Percentiles rank a stretch among this genome's conserved stretches.
phyloP scores from a whole-genome alignment of 2,113 vertebrate genomes.

The Equus przewalskii region DNA sequence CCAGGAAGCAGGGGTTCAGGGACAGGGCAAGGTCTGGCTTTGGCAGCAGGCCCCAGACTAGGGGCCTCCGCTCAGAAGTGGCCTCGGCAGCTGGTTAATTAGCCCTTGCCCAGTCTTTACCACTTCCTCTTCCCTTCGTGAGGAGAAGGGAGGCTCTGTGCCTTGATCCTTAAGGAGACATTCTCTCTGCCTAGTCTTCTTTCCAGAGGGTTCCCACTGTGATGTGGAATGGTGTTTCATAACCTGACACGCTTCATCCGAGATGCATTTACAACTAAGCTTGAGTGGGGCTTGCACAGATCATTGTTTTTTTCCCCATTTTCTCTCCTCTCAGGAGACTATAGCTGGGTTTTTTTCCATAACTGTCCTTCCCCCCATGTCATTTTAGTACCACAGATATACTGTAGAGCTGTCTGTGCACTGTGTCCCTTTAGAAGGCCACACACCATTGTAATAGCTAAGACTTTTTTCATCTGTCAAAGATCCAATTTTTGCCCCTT shows the following conservation, averaged over 20 bases:
- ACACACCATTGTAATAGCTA: background rate
- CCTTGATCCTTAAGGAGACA: background rate
- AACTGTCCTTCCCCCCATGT: background rate
- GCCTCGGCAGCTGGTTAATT: background rate
- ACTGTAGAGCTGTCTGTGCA: background rate
- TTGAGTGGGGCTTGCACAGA: background rate
- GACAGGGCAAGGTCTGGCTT: background rate
- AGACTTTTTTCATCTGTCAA: background rate
- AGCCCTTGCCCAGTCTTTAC: background rate
- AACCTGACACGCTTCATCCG: background rate
- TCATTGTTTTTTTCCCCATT: background rate
- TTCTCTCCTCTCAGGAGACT: background rate
- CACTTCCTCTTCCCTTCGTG: background rate
- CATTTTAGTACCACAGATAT: background rate
- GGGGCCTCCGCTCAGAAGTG: background rate
- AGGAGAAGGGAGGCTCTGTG: background rate
- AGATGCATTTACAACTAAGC: background rate
- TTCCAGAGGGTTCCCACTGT: background rate
- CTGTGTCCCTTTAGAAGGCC: background rate
- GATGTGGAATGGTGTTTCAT: background rate
- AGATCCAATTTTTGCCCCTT: background rate
- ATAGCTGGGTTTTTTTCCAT: background rate
- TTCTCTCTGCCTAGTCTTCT: background rate
- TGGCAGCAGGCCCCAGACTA: background rate
- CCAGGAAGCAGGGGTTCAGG: background rate